These are phyloP conservation scores for Misgurnus anguillicaudatus DNA, from an alignment of 2,113 vertebrate genomes.

Conservation along the genomic window DNA sequence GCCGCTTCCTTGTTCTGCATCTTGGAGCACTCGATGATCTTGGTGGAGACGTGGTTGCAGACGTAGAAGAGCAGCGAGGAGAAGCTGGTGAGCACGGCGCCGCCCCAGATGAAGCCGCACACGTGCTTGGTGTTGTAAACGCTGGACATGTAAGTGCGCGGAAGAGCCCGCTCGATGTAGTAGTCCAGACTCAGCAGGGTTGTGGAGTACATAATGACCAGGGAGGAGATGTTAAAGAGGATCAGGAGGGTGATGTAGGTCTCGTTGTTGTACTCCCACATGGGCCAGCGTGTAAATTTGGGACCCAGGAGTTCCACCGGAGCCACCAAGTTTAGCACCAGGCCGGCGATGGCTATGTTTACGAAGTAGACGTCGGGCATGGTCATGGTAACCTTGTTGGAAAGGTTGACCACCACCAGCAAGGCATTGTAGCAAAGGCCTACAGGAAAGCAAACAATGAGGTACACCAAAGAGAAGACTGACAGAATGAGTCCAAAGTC, in stretches of 20 bases:
- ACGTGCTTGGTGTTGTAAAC: slow-evolving; percentile 96
- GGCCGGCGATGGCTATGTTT: slow-evolving; percentile 92
- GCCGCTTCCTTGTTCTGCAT: slow-evolving; percentile 94
- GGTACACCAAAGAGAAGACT: slow-evolving; percentile 88
- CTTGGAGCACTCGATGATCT: slow-evolving; percentile 90
- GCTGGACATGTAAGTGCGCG: slow-evolving; percentile 95
- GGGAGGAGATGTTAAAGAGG: slow-evolving; percentile 91
- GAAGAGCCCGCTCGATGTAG: slow-evolving; percentile 93
- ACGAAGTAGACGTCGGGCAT: slow-evolving; percentile 99
- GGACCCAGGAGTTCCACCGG: slow-evolving; percentile 87
- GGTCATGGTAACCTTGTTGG: slow-evolving; percentile 91
- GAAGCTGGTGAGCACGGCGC: slow-evolving; percentile 94
- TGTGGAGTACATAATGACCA: slow-evolving; percentile 95
- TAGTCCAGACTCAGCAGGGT: slow-evolving; percentile 94
- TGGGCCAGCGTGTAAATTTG: slow-evolving; percentile 83
- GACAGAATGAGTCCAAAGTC: slow-evolving; percentile 87
- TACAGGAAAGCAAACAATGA: slow-evolving; percentile 89
- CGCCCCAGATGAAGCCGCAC: slow-evolving; percentile 96
- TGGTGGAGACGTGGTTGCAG: slow-evolving; percentile 91
- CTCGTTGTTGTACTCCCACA: slow-evolving; percentile 87
- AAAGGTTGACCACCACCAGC: slow-evolving; percentile 90
- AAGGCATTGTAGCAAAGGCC: slow-evolving; percentile 90
- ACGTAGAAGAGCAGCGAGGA: slow-evolving; percentile 95
- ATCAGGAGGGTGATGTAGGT: slow-evolving; percentile 90
- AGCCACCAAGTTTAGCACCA: slow-evolving; percentile 88